phyloP scores from a whole-genome alignment of 2,113 vertebrate species.

The Opisthocomus hoazin region DNA sequence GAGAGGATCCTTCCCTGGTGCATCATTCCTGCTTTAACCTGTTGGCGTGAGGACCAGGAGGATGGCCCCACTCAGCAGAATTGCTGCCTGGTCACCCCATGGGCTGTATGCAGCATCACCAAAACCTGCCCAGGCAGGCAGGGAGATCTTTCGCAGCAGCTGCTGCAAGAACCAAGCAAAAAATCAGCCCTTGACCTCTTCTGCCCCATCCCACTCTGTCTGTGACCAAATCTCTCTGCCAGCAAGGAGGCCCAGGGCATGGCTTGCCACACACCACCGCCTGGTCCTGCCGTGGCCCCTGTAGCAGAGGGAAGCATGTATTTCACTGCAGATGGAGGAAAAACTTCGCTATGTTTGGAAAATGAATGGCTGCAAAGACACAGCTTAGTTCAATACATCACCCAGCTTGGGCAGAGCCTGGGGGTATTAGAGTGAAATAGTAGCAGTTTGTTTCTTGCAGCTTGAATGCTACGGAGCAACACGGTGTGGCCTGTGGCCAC shows the following conservation, averaged over 20 bases:
- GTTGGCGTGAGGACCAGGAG: neutral
- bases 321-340: neutral
- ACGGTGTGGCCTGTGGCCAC: fast-evolving
- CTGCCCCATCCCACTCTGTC: neutral
- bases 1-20: neutral
- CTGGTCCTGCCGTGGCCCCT: neutral
- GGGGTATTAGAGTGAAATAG: neutral
- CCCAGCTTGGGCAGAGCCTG: neutral
- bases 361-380: neutral
- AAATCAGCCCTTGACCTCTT: neutral
- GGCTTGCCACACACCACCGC: fast-evolving
- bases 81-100: fast-evolving
- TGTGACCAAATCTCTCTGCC: neutral
- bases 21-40: neutral
- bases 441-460: neutral
- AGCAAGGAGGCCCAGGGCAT: neutral
- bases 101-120: neutral
- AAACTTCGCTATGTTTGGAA: neutral
- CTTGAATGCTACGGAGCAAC: neutral
- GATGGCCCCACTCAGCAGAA: neutral
- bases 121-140: neutral
- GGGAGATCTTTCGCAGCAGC: neutral
- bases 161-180: neutral
- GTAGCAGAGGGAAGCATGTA: neutral
- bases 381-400: neutral